Base-by-base conservation (phyloP, 2,888 invertebrate genomes). In the Tetramorium bicarinatum region DNA sequence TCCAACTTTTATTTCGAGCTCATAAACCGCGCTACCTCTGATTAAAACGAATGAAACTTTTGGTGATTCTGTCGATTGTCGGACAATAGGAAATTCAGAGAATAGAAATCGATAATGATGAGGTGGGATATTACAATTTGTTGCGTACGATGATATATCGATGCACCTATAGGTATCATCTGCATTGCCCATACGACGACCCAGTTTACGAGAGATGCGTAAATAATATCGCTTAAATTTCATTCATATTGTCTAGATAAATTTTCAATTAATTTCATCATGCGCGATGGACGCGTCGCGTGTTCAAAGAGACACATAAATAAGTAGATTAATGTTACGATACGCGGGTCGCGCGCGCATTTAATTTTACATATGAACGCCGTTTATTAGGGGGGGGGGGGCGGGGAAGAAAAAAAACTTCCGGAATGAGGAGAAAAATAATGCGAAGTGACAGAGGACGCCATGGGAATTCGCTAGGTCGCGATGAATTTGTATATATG, bases 191-290 rank as follows among this genome's bases (percentile, higher is more conserved):
- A n/a, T 29, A 52, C 29, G 66, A n/a, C n/a, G 77, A 69, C 69
- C 69, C 34, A 77, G 41, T 77, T 69, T 69, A 21, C 0, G 54
- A 77, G 69, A 44, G 15, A 54, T 41, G 15, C 69, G 41, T 77
- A 69, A 77, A 77, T 54, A 77, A 77, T 67, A 47, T 47, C 34
- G 56, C 38, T 56, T 25, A 74, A 80, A 47, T 72, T 80, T 56
- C 29, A 44, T 69, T 56, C 34, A 59, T 80, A 80, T 72, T n/a
- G 47, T 47, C 44, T 56, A 72, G 59, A 80, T 80, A 80, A 80
- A 72, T 72, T 61, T 80, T 49, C 34, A n/a, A 72, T 80, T 79
- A 79, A 79, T 47, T 72, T 38, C 59, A 34, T 72, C 34, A 25
- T 25, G 52, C 52, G 29, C 54, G 54, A n/a, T 15, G 11, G 9